Evolutionary conservation across 2,888 invertebrate species (phyloP).

Genomic region (Athetis lepigone): DNA sequence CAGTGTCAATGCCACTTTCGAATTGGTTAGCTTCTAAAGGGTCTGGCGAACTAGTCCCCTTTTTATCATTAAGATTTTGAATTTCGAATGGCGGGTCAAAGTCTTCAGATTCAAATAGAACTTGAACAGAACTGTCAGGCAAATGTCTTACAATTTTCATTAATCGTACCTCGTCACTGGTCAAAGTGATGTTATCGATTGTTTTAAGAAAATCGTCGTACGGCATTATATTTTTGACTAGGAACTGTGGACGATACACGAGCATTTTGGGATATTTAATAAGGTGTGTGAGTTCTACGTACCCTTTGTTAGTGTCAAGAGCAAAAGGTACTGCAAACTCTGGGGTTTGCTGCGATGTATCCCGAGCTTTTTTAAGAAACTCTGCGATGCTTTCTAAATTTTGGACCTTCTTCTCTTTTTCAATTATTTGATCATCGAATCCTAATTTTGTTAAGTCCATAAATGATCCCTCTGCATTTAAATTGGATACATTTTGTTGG

Average conservation of each 20-base stretch:
- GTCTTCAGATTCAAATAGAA: conserved; percentile 55
- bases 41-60: conserved; percentile 7
- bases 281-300: conserved; percentile 58
- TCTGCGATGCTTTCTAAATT: conserved; percentile 32
- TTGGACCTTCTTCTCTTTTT: conserved; percentile 26
- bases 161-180: conserved; percentile 41
- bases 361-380: conserved; percentile 47
- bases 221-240: conserved; percentile 54
- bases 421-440: conserved; percentile 1
- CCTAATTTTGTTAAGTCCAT: conserved; percentile 29
- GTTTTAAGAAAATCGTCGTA: conserved; percentile 53
- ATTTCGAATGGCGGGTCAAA: conserved; percentile 45
- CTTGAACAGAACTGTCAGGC: conserved; percentile 33
- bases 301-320: conserved; percentile 43
- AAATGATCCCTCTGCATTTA: neutral
- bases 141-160: conserved; percentile 56
- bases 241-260: conserved; percentile 55
- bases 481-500: neutral
- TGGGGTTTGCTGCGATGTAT: conserved; percentile 38
- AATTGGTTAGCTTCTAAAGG: neutral
- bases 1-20: neutral
- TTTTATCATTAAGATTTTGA: conserved; percentile 34
- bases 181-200: conserved; percentile 35
- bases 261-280: conserved; percentile 56
- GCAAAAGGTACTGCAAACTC: conserved; percentile 44